Evolutionary conservation across 2,797 vertebrate genomes (phyloP).

Genomic region (Sylvia borin): DNA sequence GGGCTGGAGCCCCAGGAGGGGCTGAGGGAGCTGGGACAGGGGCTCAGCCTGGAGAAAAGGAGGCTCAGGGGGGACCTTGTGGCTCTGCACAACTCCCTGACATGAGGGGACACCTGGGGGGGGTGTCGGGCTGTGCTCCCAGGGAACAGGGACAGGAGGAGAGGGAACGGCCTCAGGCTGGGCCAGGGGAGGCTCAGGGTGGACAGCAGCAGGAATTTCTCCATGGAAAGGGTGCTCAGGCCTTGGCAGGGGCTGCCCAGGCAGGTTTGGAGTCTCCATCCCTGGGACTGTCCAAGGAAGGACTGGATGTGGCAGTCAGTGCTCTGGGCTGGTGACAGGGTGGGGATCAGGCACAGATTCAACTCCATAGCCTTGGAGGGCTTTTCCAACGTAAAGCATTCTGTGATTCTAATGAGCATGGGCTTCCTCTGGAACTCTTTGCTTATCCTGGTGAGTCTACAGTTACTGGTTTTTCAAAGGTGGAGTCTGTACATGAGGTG

Average conservation of each 20-base stretch:
- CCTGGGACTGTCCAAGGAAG: background rate
- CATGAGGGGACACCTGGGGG: background rate
- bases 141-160: background rate
- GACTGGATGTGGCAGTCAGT: rapidly evolving
- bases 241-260: background rate
- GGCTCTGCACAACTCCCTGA: background rate
- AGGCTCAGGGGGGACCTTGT: background rate
- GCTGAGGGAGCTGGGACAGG: background rate
- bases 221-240: rapidly evolving
- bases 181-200: rapidly evolving
- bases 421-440: background rate
- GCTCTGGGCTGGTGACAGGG: background rate
- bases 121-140: background rate
- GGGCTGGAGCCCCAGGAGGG: background rate
- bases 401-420: background rate
- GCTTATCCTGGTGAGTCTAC: background rate
- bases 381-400: background rate
- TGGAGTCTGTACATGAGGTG: background rate
- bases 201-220: rapidly evolving
- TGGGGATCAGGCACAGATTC: rapidly evolving
- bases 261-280: rapidly evolving
- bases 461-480: background rate
- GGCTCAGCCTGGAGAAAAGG: background rate
- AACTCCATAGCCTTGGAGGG: too few species aligned
- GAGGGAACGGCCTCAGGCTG: background rate